phyloP scores from a whole-genome alignment of 2,888 invertebrate species.

The Trichogramma evanescens region DNA sequence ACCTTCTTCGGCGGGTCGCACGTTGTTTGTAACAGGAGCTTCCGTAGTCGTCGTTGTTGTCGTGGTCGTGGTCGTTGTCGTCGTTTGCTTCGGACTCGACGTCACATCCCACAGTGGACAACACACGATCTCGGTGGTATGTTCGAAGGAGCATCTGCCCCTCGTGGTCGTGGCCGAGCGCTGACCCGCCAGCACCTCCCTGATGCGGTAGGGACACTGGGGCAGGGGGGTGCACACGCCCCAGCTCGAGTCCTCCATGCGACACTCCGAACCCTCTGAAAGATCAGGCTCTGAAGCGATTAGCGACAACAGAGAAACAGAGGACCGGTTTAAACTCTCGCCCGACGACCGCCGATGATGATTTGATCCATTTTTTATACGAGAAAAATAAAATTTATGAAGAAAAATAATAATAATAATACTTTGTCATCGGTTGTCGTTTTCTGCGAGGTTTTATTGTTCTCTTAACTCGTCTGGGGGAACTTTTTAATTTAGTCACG shows the following conservation, averaged over 20 bases:
- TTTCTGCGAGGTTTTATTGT: conserved; percentile 10
- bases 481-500: too few species aligned
- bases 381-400: too few species aligned
- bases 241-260: conserved; percentile 11
- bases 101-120: conserved; percentile 3
- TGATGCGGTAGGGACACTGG: conserved; percentile 5
- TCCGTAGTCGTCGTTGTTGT: neutral
- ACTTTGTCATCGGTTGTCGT: neutral
- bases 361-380: too few species aligned
- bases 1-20: conserved; percentile 20
- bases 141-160: conserved; percentile 11
- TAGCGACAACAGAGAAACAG: too few species aligned
- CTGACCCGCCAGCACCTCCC: conserved; percentile 6
- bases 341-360: too few species aligned
- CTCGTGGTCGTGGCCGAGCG: conserved; percentile 5
- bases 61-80: neutral
- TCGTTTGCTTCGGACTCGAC: neutral
- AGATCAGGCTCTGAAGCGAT: neutral
- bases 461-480: neutral
- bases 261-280: conserved; percentile 15
- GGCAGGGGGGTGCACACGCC: conserved; percentile 8
- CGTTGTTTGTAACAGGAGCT: neutral
- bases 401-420: too few species aligned
- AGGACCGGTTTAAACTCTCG: too few species aligned
- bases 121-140: conserved; percentile 17